Evolutionary conservation across 1,140 invertebrate genomes (phyloP).

Genomic region (Eumaeus atala): DNA sequence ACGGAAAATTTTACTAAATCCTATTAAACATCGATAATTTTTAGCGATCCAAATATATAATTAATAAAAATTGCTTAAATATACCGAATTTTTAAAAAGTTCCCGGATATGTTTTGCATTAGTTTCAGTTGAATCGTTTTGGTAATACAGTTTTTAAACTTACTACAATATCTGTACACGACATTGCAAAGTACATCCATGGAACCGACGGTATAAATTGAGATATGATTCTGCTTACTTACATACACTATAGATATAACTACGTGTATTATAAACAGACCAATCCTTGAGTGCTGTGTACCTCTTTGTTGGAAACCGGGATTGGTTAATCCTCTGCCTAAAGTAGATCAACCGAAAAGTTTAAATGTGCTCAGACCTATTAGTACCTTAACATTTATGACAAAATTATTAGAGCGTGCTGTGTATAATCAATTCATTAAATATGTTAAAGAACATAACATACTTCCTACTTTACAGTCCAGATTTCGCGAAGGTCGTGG

Average conservation of each 20-base stretch:
- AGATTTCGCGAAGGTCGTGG: background rate
- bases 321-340: no score
- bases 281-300: no score
- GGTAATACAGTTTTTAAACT: no score
- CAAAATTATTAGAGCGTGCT: slow-evolving; percentile 1
- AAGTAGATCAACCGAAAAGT: no score
- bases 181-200: no score
- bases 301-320: no score
- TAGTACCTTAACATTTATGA: background rate
- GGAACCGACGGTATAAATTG: no score
- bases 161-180: no score
- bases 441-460: background rate
- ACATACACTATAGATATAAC: no score
- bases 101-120: background rate
- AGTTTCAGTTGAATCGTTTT: background rate
- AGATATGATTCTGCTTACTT: no score
- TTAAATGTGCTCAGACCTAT: background rate
- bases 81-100: background rate
- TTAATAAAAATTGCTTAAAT: background rate
- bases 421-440: background rate
- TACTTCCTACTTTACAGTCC: background rate
- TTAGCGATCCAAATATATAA: background rate
- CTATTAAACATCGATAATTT: background rate
- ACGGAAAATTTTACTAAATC: slow-evolving; percentile 2
- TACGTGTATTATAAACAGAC: no score